phyloP scores from a whole-genome alignment of 2,113 vertebrate species.

The Chaetura pelagica region DNA sequence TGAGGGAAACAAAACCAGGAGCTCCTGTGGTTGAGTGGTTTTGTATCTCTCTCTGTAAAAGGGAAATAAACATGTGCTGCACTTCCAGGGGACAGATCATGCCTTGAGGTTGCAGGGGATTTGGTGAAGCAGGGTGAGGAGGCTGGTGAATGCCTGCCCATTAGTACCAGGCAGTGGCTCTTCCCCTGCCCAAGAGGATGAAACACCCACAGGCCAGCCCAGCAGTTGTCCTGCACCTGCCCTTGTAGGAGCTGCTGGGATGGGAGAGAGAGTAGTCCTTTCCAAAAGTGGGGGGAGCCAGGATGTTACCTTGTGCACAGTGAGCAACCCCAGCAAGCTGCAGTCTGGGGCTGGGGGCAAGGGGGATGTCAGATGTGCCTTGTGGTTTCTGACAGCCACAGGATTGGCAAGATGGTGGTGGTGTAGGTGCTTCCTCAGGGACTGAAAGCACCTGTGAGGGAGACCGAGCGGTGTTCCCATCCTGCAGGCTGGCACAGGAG shows the following conservation, averaged over 20 bases:
- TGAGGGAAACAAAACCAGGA: neutral
- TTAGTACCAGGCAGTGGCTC: neutral
- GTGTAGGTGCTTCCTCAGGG: neutral
- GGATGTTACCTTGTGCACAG: neutral
- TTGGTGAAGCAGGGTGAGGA: neutral
- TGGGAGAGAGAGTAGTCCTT: neutral
- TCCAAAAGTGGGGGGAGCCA: neutral
- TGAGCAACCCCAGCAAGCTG: neutral
- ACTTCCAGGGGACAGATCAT: neutral
- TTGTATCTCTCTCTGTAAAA: neutral
- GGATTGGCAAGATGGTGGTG: neutral
- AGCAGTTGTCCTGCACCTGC: neutral
- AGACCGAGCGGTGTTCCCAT: fast-evolving
- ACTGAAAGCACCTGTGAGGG: neutral
- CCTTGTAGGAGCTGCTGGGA: neutral
- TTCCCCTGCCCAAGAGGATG: neutral
- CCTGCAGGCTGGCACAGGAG: neutral
- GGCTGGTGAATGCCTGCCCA: neutral
- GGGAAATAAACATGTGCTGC: neutral
- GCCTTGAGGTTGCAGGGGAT: neutral
- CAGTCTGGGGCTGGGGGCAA: too few species aligned
- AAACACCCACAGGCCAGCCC: neutral
- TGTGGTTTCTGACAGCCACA: fast-evolving
- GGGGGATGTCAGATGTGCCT: too few species aligned
- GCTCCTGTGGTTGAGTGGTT: neutral